Evolutionary conservation across 2,797 vertebrate species (phyloP).

Genomic region (Eulemur coronatus): DNA sequence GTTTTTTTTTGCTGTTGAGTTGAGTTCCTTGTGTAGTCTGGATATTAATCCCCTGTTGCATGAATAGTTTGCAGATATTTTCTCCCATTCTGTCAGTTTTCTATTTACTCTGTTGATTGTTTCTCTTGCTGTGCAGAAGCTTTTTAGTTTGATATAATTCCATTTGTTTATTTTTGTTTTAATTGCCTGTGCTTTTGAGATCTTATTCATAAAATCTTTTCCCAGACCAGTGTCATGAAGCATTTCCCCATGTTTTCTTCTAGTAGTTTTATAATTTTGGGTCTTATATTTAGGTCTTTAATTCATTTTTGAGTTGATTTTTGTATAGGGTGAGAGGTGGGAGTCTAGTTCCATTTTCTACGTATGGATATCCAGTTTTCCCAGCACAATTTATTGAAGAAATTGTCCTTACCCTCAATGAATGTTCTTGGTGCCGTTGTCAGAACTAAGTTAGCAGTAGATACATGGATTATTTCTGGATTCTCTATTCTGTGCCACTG

Average conservation of each 20-base stretch:
- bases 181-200: neutral
- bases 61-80: neutral
- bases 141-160: neutral
- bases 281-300: neutral
- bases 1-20: neutral
- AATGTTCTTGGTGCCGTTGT: neutral
- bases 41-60: neutral
- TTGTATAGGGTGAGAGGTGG: neutral
- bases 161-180: neutral
- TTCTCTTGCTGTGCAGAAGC: neutral
- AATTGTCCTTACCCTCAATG: neutral
- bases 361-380: neutral
- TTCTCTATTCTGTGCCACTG: neutral
- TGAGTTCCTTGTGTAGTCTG: neutral
- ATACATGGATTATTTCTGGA: neutral
- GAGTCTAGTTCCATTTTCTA: neutral
- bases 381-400: neutral
- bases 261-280: neutral
- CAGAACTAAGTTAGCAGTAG: neutral
- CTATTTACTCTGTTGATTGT: neutral
- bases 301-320: neutral
- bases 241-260: neutral
- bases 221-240: neutral
- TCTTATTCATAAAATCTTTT: neutral
- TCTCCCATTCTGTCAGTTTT: neutral